These are phyloP conservation scores for Latrodectus elegans DNA, from an alignment of 2,888 invertebrate species.

Conservation along the genomic window DNA sequence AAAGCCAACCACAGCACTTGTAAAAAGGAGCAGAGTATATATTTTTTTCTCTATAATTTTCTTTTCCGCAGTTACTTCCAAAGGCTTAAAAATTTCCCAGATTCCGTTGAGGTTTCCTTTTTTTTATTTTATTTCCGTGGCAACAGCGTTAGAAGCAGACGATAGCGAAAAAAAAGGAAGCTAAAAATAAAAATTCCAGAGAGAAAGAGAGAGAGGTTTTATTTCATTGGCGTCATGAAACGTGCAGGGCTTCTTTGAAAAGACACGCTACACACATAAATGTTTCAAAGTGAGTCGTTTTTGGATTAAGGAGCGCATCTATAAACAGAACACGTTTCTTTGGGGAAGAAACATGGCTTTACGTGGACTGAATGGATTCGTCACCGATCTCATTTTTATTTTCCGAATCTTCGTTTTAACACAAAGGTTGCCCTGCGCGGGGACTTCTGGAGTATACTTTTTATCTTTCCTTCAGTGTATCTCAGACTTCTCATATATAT, in stretches of 20 bases:
- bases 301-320: constrained; percentile 49
- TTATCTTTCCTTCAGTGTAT: not conserved
- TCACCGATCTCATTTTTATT: constrained; percentile 11
- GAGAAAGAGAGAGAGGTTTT: constrained; percentile 22
- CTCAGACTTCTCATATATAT: not conserved
- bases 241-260: constrained; percentile 56
- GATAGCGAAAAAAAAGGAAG: not conserved
- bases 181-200: constrained; percentile 1
- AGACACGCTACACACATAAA: constrained; percentile 50
- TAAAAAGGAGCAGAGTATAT: not conserved
- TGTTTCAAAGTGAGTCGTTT: constrained; percentile 52
- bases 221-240: constrained; percentile 65
- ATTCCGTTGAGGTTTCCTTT: constrained; percentile 5
- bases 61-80: constrained; percentile 13
- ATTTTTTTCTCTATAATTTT: constrained; percentile 15
- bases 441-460: not conserved
- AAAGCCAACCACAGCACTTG: not conserved
- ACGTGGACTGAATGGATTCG: constrained; percentile 49
- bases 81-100: constrained; percentile 35
- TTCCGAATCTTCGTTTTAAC: constrained; percentile 21
- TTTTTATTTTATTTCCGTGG: not conserved
- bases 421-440: constrained; percentile 7
- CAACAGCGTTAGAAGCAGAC: constrained; percentile 13
- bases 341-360: constrained; percentile 52
- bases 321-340: constrained; percentile 50